Percentiles rank a stretch among this genome's conserved stretches.
Evolutionary conservation across 2,113 vertebrate genomes (phyloP).

Genomic region (Pagrus major): DNA sequence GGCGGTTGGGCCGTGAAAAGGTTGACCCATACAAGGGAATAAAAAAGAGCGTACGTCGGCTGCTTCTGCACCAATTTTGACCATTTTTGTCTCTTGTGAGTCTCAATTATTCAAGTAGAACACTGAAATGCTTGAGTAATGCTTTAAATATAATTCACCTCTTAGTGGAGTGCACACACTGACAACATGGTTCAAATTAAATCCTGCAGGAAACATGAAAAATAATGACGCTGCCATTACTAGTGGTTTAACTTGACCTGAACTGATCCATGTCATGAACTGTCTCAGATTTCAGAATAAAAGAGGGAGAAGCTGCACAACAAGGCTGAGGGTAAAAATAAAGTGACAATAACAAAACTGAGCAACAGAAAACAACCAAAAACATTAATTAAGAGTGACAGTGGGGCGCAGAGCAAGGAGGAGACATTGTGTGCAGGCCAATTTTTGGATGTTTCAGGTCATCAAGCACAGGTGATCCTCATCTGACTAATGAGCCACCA

Average conservation of each 20-base stretch:
- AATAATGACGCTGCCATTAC: too few relatives aligned
- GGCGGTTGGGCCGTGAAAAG: too few relatives aligned
- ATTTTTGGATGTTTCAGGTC: background rate
- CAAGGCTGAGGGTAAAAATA: too few relatives aligned
- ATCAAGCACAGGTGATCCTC: constrained; percentile 31
- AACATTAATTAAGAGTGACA: background rate
- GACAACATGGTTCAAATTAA: background rate
- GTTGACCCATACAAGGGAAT: background rate
- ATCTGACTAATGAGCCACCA: constrained; percentile 12
- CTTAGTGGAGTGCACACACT: background rate
- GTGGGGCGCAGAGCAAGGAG: background rate
- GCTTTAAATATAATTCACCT: too few relatives aligned
- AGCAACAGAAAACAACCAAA: background rate
- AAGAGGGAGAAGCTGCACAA: background rate
- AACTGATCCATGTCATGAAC: background rate
- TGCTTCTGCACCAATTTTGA: background rate
- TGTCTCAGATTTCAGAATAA: background rate
- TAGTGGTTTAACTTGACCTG: background rate
- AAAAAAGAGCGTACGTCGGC: background rate
- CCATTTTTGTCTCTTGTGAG: background rate
- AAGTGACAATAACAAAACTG: background rate
- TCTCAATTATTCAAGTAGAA: background rate
- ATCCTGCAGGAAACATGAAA: background rate
- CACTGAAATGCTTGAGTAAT: background rate
- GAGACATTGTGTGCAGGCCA: fast-evolving